Conservation (phyloP, 2,888 invertebrate genomes). For the Protodeltote pygarga region DNA sequence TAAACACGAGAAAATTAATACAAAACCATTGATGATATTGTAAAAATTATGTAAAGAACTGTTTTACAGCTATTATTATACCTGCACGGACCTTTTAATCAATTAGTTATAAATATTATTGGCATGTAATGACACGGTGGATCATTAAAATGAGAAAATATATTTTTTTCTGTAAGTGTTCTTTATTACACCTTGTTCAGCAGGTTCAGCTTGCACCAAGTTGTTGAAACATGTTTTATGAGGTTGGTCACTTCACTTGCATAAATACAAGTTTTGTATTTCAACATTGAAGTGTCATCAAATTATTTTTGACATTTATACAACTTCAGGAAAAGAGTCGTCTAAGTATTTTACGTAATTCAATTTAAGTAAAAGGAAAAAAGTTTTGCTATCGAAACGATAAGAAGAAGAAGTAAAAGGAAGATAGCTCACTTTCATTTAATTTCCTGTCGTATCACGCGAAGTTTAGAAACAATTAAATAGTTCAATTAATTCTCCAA, state of each 20-base stretch:
- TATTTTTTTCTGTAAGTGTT: constrained; percentile 8
- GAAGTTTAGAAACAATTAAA: too few species aligned
- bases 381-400: too few species aligned
- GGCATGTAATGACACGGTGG: constrained; percentile 20
- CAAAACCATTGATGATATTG: constrained; percentile 16
- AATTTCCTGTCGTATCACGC: too few species aligned
- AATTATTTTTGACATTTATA: constrained; percentile 39
- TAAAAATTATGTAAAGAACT: constrained; percentile 26
- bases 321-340: constrained; percentile 8
- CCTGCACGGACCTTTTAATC: constrained; percentile 20
- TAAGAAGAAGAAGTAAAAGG: too few species aligned
- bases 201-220: constrained; percentile 14
- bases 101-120: constrained; percentile 27
- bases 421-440: too few species aligned
- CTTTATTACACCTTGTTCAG: constrained; percentile 13
- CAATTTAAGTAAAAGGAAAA: constrained; percentile 7
- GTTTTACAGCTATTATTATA: constrained; percentile 21
- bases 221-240: constrained; percentile 6
- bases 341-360: constrained; percentile 30
- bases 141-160: constrained; percentile 27
- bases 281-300: constrained; percentile 16
- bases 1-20: constrained; percentile 21
- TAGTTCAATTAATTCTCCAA: too few species aligned
- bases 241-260: constrained; percentile 9
- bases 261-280: constrained; percentile 14